These are phyloP conservation scores for Drosophila picticornis DNA, from an alignment of 2,888 invertebrate species.

Conservation along the genomic window DNA sequence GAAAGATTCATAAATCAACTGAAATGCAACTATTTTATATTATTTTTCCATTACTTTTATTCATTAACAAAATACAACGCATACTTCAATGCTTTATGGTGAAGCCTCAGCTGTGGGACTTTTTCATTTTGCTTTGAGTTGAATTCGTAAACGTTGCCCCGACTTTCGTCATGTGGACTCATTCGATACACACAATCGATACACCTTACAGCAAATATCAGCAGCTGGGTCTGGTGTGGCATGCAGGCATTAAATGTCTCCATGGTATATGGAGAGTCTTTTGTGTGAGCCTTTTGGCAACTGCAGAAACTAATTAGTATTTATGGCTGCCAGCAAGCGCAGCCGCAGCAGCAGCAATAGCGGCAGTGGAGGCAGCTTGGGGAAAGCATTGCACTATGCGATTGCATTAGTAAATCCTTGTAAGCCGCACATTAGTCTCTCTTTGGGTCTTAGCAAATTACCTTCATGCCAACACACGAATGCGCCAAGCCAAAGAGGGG, in stretches of 20 bases:
- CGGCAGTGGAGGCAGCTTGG: conserved; percentile 14
- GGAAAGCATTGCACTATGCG: conserved; percentile 63
- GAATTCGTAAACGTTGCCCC: background rate
- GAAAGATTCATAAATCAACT: background rate
- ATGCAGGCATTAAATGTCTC: conserved; percentile 22
- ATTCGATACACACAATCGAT: conserved; percentile 18
- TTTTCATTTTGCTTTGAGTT: background rate
- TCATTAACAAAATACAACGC: background rate
- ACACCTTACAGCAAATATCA: background rate
- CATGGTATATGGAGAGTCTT: conserved; percentile 29
- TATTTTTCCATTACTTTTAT: background rate
- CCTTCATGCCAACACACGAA: conserved; percentile 58
- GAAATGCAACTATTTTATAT: background rate
- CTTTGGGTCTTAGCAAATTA: conserved; percentile 78
- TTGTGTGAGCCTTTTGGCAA: conserved; percentile 43
- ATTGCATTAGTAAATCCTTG: conserved; percentile 81
- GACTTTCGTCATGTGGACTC: background rate
- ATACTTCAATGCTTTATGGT: background rate
- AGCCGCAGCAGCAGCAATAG: background rate
- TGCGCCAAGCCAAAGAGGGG: background rate
- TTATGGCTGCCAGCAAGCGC: conserved; percentile 54
- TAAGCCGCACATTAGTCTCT: conserved; percentile 83
- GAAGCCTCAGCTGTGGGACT: background rate
- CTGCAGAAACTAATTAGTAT: conserved; percentile 69
- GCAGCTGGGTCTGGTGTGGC: background rate